Evolutionary conservation across 1,140 invertebrate genomes (phyloP), one percentile per base, ranked within the genome.

Genomic region (Ylistrum balloti): DNA sequence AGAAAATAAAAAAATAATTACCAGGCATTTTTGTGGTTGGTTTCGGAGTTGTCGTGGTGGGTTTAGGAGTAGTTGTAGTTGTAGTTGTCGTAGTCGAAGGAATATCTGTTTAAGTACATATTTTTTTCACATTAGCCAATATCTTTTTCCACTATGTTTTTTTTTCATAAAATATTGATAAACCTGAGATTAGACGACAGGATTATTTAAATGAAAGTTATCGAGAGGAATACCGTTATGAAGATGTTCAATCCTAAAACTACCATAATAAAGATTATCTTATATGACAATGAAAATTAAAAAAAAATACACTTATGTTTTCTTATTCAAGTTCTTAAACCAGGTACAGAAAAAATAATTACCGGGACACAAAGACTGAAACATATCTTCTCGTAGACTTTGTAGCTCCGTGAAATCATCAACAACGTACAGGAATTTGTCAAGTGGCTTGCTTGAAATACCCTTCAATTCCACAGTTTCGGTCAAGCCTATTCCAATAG

Each of bases 401-500:
- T 86, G 87, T 33, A 93, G 48, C 85, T 93, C 92, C 89, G 91
- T 90, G 88, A 94, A 94, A 2, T 92, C 90, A 22, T 88, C 33
- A 0, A 94, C 91, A 45, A 89, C 87, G 88, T 91, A 94, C 33
- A 85, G 90, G 85, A 93, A 92, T 17, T 90, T 89, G 56, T 86
- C 74, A 20, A 88, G 22, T 28, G 93, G 93, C 35, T 87, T 56
- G 17, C 88, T 90, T 15, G 93, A 93, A 17, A 94, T 94, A 32
- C 88, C 90, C 34, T 91, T 90, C 20, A 94, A 33, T 88, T 94
- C 93, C 13, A 85, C 89, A 17, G 91, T 91, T 41, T 93, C 93
- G 22, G 86, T 90, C 28, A 94, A 89, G 48, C 92, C 93, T 85
- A 94, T 92, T 89, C 93, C 93, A 89, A 94, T 92, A 28, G 90